Percentiles rank a stretch among this genome's conserved stretches.
phyloP scores from a whole-genome alignment of 1,140 invertebrate genomes.

The Asobara japonica region DNA sequence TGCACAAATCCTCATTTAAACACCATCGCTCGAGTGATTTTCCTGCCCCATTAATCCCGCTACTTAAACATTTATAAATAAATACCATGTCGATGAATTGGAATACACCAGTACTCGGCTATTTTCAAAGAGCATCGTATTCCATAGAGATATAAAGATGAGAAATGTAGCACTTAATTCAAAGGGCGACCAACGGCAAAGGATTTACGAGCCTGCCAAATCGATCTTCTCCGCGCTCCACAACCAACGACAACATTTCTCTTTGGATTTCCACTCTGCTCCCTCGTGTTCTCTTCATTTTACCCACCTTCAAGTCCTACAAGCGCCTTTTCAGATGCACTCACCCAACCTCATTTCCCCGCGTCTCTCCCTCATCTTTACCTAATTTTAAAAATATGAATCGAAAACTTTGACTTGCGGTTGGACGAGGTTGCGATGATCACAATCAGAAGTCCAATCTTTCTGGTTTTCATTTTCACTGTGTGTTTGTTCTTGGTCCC shows the following conservation, averaged over 20 bases:
- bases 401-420: too few relatives aligned
- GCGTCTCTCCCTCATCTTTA: background rate
- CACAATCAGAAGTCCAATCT: too few relatives aligned
- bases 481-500: too few relatives aligned
- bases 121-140: background rate
- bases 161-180: constrained; percentile 17
- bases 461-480: too few relatives aligned
- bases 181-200: constrained; percentile 9
- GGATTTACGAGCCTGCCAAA: constrained; percentile 20
- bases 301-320: background rate
- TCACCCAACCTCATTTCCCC: background rate
- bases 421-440: too few relatives aligned
- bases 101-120: background rate
- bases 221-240: constrained; percentile 5
- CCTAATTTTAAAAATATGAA: too few relatives aligned
- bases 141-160: constrained; percentile 11
- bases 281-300: background rate
- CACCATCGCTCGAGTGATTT: background rate
- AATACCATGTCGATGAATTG: background rate
- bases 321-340: constrained; percentile 5
- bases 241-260: constrained; percentile 27
- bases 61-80: constrained; percentile 5
- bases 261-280: background rate
- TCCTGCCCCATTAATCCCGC: background rate
- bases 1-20: background rate